Percentiles rank a stretch among this genome's conserved stretches.
Evolutionary conservation across 2,888 invertebrate species (phyloP).

Genomic region (Thera obeliscata): DNA sequence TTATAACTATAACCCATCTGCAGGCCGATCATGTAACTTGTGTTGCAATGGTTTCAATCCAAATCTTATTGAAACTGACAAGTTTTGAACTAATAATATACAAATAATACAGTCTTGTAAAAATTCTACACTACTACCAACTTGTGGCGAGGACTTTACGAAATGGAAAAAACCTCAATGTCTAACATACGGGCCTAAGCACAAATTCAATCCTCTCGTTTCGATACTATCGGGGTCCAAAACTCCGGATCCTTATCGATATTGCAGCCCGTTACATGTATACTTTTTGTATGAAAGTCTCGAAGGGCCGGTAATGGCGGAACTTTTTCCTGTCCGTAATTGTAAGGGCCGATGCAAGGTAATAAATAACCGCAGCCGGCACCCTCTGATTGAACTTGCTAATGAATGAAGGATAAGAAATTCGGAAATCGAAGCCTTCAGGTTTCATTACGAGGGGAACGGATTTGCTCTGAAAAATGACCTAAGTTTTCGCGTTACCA

Average conservation of each 20-base stretch:
- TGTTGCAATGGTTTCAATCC: too few relatives aligned
- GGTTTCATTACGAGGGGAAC: constrained; percentile 55
- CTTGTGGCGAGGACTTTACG: not conserved
- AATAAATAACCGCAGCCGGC: constrained; percentile 81
- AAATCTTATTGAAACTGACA: too few relatives aligned
- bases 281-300: constrained; percentile 79
- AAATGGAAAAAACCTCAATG: constrained; percentile 6
- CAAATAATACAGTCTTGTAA: not conserved
- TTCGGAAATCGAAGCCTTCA: constrained; percentile 72
- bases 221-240: constrained; percentile 59
- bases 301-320: constrained; percentile 76
- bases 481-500: constrained; percentile 59
- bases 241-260: constrained; percentile 54
- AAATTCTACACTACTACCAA: not conserved
- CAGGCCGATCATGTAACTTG: too few relatives aligned
- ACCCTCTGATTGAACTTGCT: constrained; percentile 83
- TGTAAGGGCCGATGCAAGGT: constrained; percentile 80
- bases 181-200: constrained; percentile 20
- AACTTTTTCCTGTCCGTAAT: constrained; percentile 82
- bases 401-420: constrained; percentile 83
- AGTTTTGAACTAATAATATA: too few relatives aligned
- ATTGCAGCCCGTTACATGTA: constrained; percentile 70
- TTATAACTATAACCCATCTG: too few relatives aligned
- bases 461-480: constrained; percentile 71
- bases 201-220: constrained; percentile 35